Percentiles rank a stretch among this genome's conserved stretches.
phyloP scores from a whole-genome alignment of 2,888 invertebrate genomes.

The Marronus borbonicus region DNA sequence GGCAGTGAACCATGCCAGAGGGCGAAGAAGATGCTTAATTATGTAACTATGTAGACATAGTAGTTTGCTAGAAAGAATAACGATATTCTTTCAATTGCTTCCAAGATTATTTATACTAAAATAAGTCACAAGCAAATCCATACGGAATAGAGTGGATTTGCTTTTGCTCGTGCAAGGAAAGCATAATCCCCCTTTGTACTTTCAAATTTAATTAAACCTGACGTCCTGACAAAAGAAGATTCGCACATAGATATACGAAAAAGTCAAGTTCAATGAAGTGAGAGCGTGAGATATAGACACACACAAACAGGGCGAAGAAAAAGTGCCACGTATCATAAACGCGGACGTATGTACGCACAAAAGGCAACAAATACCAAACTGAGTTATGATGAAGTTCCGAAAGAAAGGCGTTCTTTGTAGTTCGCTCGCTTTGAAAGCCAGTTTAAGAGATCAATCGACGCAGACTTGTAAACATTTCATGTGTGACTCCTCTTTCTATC shows the following conservation, averaged over 20 bases:
- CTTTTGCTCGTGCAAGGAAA: too few species aligned
- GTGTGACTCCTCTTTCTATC: conserved; percentile 54
- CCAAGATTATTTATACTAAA: too few species aligned
- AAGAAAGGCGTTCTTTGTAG: conserved; percentile 41
- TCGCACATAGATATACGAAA: neutral
- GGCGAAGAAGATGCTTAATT: too few species aligned
- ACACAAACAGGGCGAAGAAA: neutral
- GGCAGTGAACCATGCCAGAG: too few species aligned
- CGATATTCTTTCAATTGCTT: too few species aligned
- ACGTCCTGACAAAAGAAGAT: too few species aligned
- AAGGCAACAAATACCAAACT: conserved; percentile 46
- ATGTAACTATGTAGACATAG: too few species aligned
- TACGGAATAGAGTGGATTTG: too few species aligned
- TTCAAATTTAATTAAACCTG: too few species aligned
- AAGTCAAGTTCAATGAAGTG: neutral
- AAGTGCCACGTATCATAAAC: conserved; percentile 40
- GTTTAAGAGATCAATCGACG: conserved; percentile 61
- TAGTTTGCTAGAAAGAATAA: too few species aligned
- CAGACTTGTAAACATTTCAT: conserved; percentile 64
- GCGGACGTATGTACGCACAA: conserved; percentile 48
- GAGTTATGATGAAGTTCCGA: conserved; percentile 45
- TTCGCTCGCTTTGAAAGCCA: conserved; percentile 58
- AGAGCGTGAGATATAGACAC: neutral
- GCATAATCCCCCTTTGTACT: too few species aligned
- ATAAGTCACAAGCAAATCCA: too few species aligned